Conservation (phyloP, 1,140 invertebrate genomes). For the Brachionus calyciflorus region DNA sequence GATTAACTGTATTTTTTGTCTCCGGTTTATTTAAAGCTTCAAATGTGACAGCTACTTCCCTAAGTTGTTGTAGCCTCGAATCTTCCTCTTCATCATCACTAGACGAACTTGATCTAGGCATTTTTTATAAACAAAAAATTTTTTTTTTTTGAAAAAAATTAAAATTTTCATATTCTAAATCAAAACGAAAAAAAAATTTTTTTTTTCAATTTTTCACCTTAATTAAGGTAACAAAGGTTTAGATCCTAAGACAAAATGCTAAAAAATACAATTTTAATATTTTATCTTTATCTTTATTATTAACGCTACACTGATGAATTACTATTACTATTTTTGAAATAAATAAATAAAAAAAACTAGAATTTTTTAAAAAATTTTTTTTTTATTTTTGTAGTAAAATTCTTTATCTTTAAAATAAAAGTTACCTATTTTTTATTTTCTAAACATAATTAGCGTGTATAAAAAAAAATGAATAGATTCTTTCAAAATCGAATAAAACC, state of each 20-base stretch:
- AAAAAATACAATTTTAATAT: background rate
- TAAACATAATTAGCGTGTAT: background rate
- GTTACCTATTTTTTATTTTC: background rate
- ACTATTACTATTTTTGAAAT: background rate
- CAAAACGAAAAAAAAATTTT: background rate
- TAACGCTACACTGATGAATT: background rate
- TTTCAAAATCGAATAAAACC: conserved; percentile 24
- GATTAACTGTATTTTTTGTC: background rate
- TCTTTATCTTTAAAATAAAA: background rate
- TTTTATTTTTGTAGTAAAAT: background rate
- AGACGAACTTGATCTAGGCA: conserved; percentile 12
- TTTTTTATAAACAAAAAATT: background rate
- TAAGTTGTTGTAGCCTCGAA: background rate
- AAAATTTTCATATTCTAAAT: background rate
- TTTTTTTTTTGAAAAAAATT: background rate
- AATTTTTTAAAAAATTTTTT: background rate
- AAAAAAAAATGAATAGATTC: conserved; percentile 1
- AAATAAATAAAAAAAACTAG: background rate
- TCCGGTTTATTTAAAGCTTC: background rate
- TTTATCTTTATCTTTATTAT: conserved; percentile 17
- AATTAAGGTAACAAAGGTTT: conserved; percentile 3
- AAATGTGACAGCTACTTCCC: conserved; percentile 1
- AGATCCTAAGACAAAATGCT: background rate
- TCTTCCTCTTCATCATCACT: conserved; percentile 30
- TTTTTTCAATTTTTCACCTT: background rate